Evolutionary conservation across 2,113 vertebrate species (phyloP).

Genomic region (Pagrus major): DNA sequence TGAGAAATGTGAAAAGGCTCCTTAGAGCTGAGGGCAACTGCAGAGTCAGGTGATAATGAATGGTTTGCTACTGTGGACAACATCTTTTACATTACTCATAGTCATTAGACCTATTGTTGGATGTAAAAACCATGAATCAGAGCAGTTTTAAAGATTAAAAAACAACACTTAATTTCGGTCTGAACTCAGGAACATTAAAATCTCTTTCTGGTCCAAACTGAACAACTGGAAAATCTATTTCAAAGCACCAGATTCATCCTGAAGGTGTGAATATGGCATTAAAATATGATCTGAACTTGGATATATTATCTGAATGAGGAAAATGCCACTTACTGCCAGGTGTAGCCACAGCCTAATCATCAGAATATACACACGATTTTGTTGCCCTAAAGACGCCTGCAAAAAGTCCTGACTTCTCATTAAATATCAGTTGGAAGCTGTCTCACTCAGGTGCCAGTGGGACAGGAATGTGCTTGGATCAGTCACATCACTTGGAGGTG

Average conservation of each 20-base stretch:
- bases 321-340: not conserved
- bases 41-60: not conserved
- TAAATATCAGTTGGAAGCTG: no score
- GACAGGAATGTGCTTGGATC: not conserved
- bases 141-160: not conserved
- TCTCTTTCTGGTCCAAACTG: no score
- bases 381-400: no score
- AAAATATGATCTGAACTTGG: no score
- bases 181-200: no score
- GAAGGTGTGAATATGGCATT: not conserved
- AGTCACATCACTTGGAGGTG: not conserved
- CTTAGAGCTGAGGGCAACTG: not conserved
- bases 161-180: not conserved
- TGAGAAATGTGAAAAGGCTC: not conserved
- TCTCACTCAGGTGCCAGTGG: no score
- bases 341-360: not conserved
- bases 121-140: not conserved
- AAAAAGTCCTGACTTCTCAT: no score
- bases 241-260: not conserved
- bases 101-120: not conserved
- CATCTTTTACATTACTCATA: no score
- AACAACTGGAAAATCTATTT: not conserved
- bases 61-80: not conserved
- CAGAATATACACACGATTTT: no score
- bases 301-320: not conserved